phyloP scores from a whole-genome alignment of 2,888 invertebrate species.

The Archaeoteleia sp. region DNA sequence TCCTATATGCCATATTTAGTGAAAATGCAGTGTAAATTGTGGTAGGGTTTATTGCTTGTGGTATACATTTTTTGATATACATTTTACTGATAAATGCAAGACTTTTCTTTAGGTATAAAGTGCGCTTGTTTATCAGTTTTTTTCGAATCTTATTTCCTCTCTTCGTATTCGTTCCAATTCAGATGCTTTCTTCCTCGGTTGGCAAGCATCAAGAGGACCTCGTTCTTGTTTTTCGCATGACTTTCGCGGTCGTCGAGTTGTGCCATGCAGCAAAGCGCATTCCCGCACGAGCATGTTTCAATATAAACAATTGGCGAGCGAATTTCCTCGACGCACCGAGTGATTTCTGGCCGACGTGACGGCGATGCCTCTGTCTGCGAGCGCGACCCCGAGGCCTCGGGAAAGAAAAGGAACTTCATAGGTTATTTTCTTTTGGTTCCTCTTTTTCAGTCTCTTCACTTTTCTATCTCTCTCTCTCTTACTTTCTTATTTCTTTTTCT shows the following conservation, averaged over 20 bases:
- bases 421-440: constrained; percentile 30
- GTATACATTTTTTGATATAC: too few species aligned
- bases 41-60: too few species aligned
- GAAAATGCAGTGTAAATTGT: too few species aligned
- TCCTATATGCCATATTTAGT: too few species aligned
- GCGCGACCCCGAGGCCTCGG: constrained; percentile 61
- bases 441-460: constrained; percentile 23
- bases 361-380: constrained; percentile 65
- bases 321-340: constrained; percentile 62
- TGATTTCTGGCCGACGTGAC: constrained; percentile 69
- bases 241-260: constrained; percentile 40
- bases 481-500: too few species aligned
- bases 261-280: constrained; percentile 54
- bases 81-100: too few species aligned
- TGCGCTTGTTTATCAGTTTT: too few species aligned
- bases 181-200: constrained; percentile 41
- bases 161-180: constrained; percentile 47
- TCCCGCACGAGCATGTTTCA: constrained; percentile 67
- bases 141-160: constrained; percentile 16
- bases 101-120: too few species aligned
- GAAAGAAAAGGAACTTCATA: constrained; percentile 25
- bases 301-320: constrained; percentile 67
- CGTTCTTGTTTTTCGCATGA: constrained; percentile 47
- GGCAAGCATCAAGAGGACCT: constrained; percentile 29
- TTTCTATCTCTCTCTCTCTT: constrained; percentile 6